Conservation (phyloP, 2,888 invertebrate species). For the Napeogenes sylphis region DNA sequence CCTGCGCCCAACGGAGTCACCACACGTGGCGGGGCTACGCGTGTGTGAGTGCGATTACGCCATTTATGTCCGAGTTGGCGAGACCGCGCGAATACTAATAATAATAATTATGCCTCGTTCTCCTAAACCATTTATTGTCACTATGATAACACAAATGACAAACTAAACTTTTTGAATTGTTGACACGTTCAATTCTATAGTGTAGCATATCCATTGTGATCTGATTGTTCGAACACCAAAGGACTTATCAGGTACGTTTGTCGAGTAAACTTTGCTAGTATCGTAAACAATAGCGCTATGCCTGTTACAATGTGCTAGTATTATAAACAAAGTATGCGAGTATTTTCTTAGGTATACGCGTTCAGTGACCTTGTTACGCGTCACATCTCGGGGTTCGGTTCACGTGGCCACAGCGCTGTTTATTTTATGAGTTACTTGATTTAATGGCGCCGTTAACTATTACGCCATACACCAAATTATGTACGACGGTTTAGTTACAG, state of each 20-base stretch:
- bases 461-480: slow-evolving; percentile 7
- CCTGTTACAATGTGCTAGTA: slow-evolving; percentile 39
- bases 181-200: too few relatives aligned
- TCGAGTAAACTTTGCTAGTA: slow-evolving; percentile 47
- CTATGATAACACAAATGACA: too few relatives aligned
- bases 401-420: slow-evolving; percentile 32
- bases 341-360: slow-evolving; percentile 43
- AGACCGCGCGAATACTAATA: slow-evolving; percentile 51
- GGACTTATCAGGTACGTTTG: slow-evolving; percentile 47
- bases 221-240: slow-evolving; percentile 49
- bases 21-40: slow-evolving; percentile 56
- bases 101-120: slow-evolving; percentile 68
- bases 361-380: slow-evolving; percentile 48
- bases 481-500: slow-evolving; percentile 15
- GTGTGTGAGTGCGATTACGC: slow-evolving; percentile 66
- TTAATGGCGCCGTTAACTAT: slow-evolving; percentile 15
- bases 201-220: slow-evolving; percentile 26
- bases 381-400: slow-evolving; percentile 24
- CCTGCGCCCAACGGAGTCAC: slow-evolving; percentile 58
- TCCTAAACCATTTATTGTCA: slow-evolving; percentile 46
- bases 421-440: slow-evolving; percentile 26
- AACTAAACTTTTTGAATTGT: too few relatives aligned
- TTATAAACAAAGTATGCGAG: slow-evolving; percentile 25
- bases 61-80: slow-evolving; percentile 41
- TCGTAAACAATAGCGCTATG: slow-evolving; percentile 50